Conservation (phyloP, 23 tunicate species). For the Ascidia mentula region DNA sequence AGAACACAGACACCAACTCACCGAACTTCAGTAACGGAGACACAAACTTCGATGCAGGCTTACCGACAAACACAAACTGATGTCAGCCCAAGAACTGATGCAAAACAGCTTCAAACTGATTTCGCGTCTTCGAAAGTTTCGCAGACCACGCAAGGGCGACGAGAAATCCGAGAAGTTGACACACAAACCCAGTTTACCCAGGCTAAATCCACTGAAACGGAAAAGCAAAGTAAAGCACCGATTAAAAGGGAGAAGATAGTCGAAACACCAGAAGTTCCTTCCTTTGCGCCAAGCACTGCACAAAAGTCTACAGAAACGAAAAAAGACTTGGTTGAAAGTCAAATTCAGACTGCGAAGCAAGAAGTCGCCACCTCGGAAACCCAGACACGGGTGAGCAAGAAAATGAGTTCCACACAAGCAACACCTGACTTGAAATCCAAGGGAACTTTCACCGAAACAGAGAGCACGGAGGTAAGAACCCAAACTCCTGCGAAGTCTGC, state of each 20-base stretch:
- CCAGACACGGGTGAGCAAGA: background rate
- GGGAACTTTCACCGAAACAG: constrained; percentile 9
- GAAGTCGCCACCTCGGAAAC: background rate
- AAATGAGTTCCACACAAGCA: constrained; percentile 13
- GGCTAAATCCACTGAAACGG: background rate
- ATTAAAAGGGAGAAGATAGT: background rate
- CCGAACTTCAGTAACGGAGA: background rate
- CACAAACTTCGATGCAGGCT: constrained; percentile 1
- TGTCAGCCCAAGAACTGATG: background rate
- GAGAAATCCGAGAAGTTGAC: background rate
- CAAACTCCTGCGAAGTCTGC: constrained; percentile 12
- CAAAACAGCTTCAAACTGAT: constrained; percentile 9
- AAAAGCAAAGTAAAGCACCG: background rate
- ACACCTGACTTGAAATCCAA: background rate
- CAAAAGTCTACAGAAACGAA: background rate
- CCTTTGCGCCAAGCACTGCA: background rate
- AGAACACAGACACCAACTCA: background rate
- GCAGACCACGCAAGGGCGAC: background rate
- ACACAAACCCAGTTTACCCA: background rate
- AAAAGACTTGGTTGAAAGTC: no score
- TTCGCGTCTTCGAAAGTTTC: background rate
- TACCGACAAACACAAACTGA: constrained; percentile 19
- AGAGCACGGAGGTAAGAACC: constrained; percentile 11
- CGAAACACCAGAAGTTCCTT: background rate
- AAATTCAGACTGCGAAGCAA: background rate